Percentiles rank a stretch among this genome's conserved stretches.
phyloP scores from a whole-genome alignment of 23 tunicate genomes.

The Aplidium turbinatum region DNA sequence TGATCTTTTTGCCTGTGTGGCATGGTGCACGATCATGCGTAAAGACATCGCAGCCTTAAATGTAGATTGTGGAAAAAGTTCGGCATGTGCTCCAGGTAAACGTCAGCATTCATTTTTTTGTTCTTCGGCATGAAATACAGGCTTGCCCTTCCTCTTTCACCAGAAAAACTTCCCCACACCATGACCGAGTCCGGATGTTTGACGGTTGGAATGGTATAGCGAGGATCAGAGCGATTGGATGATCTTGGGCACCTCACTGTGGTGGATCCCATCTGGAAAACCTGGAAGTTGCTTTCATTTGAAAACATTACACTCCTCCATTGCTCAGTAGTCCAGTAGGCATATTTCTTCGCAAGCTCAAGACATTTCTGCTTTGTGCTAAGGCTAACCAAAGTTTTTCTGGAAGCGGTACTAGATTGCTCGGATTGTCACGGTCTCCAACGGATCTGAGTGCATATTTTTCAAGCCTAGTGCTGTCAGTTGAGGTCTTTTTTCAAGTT shows the following conservation, averaged over 20 bases:
- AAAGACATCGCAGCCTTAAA: too few species aligned
- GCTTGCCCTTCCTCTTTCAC: slow-evolving; percentile 17
- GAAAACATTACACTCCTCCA: slow-evolving; percentile 30
- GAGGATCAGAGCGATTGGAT: slow-evolving; percentile 31
- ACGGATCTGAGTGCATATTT: slow-evolving; percentile 16
- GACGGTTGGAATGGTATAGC: slow-evolving; percentile 16
- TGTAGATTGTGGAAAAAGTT: slow-evolving; percentile 33
- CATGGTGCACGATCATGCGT: slow-evolving; percentile 2
- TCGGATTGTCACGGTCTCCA: slow-evolving; percentile 10
- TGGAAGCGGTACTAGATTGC: slow-evolving; percentile 11
- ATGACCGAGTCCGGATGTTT: slow-evolving; percentile 30
- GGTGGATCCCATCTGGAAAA: slow-evolving; percentile 34
- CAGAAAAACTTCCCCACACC: slow-evolving; percentile 34
- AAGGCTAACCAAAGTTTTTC: slow-evolving; percentile 12
- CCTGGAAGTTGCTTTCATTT: slow-evolving; percentile 28
- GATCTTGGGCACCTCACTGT: slow-evolving; percentile 31
- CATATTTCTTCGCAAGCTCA: slow-evolving; percentile 5
- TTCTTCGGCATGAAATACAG: slow-evolving; percentile 30
- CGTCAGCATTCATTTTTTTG: slow-evolving; percentile 34
- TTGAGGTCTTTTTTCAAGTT: slow-evolving; percentile 27
- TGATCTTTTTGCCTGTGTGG: slow-evolving; percentile 11
- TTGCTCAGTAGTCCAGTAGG: slow-evolving; percentile 19
- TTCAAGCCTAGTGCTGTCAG: slow-evolving; percentile 15
- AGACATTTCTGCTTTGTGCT: slow-evolving; percentile 6
- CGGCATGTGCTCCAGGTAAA: slow-evolving; percentile 31